Conservation (phyloP, 1,140 invertebrate genomes). For the Fopius arisanus region DNA sequence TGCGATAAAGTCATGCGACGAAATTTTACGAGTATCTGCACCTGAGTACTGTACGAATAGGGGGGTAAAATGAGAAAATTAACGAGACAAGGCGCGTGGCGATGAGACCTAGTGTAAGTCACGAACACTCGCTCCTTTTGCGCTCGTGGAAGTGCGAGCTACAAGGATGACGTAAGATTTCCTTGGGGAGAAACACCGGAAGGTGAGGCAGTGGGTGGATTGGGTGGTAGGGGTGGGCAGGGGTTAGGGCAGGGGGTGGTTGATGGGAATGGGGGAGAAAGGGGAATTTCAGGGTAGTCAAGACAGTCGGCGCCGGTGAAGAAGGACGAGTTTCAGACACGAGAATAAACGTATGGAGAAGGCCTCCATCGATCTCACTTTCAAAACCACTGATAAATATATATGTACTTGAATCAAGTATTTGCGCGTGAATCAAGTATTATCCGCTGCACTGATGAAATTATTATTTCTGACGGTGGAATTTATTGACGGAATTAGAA, state of each 20-base stretch:
- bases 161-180: conserved; percentile 46
- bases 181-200: conserved; percentile 42
- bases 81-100: conserved; percentile 27
- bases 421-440: too few species aligned
- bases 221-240: background rate
- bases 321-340: conserved; percentile 37
- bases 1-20: conserved; percentile 28
- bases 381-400: conserved; percentile 31
- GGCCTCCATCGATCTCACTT: conserved; percentile 28
- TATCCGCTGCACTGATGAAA: too few species aligned
- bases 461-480: too few species aligned
- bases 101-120: conserved; percentile 18
- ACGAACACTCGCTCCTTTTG: conserved; percentile 15
- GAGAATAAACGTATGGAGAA: conserved; percentile 26
- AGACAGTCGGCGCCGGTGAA: conserved; percentile 28
- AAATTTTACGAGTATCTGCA: conserved; percentile 25
- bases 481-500: too few species aligned
- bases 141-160: background rate
- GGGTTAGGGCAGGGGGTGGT: conserved; percentile 4
- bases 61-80: conserved; percentile 20
- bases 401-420: too few species aligned
- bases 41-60: conserved; percentile 3
- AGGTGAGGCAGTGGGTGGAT: conserved; percentile 15
- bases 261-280: background rate
- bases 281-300: background rate